phyloP scores from a whole-genome alignment of 2,113 vertebrate genomes.

The Pagrus major region DNA sequence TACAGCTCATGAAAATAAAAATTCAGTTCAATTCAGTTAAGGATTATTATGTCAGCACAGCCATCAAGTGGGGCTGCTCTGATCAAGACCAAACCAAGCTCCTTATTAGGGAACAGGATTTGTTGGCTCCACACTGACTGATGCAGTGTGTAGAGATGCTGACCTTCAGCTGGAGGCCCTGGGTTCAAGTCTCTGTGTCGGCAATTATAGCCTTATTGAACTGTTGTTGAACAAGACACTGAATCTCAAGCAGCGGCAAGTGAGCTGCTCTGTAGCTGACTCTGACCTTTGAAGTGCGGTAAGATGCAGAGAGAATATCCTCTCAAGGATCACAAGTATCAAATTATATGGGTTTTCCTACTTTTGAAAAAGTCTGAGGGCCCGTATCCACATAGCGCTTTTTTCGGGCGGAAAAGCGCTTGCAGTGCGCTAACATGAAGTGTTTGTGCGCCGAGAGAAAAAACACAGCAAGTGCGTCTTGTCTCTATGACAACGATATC shows the following conservation, averaged over 20 bases:
- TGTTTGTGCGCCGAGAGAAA: too few species aligned
- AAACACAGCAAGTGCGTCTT: too few species aligned
- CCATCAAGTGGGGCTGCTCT: conserved; percentile 10
- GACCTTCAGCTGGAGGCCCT: conserved; percentile 32
- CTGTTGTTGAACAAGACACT: conserved; percentile 5
- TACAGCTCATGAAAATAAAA: too few species aligned
- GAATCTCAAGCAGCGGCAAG: conserved; percentile 10
- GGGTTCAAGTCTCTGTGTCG: conserved; percentile 21
- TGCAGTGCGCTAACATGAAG: too few species aligned
- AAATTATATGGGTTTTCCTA: not conserved
- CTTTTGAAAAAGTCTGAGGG: not conserved
- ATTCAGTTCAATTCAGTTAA: too few species aligned
- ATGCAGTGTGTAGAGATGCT: conserved; percentile 9
- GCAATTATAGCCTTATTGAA: conserved; percentile 25
- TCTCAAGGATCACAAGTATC: not conserved
- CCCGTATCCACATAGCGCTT: too few species aligned
- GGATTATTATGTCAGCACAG: conserved; percentile 46
- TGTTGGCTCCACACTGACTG: not conserved
- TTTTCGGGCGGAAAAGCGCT: too few species aligned
- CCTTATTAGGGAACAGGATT: conserved; percentile 24
- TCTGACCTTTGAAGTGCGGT: not conserved
- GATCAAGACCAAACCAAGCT: conserved; percentile 18
- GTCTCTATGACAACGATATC: too few species aligned
- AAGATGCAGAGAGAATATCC: not conserved
- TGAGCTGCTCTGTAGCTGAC: conserved; percentile 1